Evolutionary conservation across 1,140 invertebrate genomes (phyloP), one percentile per base, ranked within the genome.

Genomic region (Colletes latitarsis): DNA sequence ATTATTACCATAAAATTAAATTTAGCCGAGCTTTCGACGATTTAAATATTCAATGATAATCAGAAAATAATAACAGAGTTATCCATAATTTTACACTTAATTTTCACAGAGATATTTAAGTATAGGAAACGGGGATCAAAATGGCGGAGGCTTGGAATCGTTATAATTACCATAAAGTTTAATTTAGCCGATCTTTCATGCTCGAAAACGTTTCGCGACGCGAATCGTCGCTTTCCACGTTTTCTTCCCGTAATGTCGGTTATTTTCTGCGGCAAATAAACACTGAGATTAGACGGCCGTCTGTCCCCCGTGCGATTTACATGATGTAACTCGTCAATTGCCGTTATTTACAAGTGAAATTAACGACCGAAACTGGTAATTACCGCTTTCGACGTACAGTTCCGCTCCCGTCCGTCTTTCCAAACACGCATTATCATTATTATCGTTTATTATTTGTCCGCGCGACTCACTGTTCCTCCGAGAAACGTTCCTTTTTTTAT

Each of bases 311-410:
- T 9, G 43, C 15, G n/a, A 57, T 69, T 81, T 46, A 15, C 30
- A 41, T 68, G 69, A 78, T 55, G 63, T 55, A 72, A 81, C 6
- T 46, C n/a, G 43, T n/a, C 0, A 19, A 81, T 77, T 49, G 17
- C 6, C n/a, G 43, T 70, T 70, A 66, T 66, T 66, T 21, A 9
- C 53, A 10, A 21, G 17, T 41, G 55, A 63, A 63, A 77, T 57
- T 62, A 58, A 63, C 39, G 73, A 19, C 14, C 67, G 53, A 57
- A 75, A 21, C n/a, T 46, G 60, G 68, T 57, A 55, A 82, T 81
- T 67, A 72, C 30, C 6, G 17, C 43, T 82, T 52, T 63, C 15
- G 4, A 17, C 10, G 15, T n/a, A n/a, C n/a, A n/a, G n/a, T n/a
- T n/a, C n/a, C n/a, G n/a, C n/a, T 19, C 30, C 30, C 30, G 30